A percentile compares a stretch with the other conserved stretches of the same genome.
These are phyloP conservation scores for Saguinus midas DNA, from an alignment of 2,113 vertebrate species.

Conservation along the genomic window DNA sequence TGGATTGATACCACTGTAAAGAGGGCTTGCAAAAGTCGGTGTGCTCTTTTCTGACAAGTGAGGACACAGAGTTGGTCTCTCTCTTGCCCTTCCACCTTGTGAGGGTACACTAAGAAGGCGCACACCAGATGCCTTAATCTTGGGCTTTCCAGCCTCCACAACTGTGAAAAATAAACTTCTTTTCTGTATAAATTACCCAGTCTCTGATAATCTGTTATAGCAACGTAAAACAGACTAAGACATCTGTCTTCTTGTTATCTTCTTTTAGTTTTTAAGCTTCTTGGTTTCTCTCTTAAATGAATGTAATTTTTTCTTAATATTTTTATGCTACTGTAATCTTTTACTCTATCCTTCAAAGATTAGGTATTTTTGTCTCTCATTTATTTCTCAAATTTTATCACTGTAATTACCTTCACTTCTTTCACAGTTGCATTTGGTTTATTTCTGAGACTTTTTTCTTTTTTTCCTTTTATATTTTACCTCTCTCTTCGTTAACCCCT, in stretches of 20 bases:
- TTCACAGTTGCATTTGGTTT: neutral
- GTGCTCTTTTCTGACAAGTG: neutral
- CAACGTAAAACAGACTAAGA: neutral
- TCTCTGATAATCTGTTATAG: neutral
- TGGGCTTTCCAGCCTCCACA: neutral
- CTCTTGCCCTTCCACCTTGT: neutral
- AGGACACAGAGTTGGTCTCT: neutral
- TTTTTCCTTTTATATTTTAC: neutral
- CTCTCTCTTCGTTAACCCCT: neutral
- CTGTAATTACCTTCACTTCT: neutral
- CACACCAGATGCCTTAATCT: neutral
- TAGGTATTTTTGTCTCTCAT: neutral
- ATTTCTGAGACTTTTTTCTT: neutral
- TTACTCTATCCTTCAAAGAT: neutral
- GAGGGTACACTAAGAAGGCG: neutral
- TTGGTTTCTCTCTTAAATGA: neutral
- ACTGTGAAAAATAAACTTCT: neutral
- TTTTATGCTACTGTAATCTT: neutral
- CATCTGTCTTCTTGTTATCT: neutral
- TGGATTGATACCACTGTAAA: neutral
- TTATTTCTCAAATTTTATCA: neutral
- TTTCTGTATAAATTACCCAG: neutral
- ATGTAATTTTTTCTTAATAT: neutral
- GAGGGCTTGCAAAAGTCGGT: neutral
- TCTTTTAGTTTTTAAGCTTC: neutral